Percentiles rank a stretch among this genome's conserved stretches.
Conservation (phyloP, 37 sponge, comb jelly and placozoan species). For the Geodia barretti region DNA sequence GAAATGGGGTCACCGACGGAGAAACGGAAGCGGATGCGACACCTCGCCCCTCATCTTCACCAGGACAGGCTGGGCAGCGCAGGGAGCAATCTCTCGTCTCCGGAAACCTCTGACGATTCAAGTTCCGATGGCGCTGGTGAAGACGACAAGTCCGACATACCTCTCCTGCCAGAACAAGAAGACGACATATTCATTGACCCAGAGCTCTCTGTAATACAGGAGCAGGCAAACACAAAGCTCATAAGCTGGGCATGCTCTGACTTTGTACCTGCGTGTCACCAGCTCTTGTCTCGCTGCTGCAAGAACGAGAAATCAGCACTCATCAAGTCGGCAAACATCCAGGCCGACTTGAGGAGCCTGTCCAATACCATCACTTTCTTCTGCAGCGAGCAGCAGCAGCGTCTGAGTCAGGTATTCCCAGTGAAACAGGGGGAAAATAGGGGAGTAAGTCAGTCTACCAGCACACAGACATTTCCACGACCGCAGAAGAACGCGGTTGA, state of each 20-base stretch:
- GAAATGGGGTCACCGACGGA: neutral
- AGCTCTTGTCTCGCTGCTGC: constrained; percentile 39
- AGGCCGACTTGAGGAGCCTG: constrained; percentile 40
- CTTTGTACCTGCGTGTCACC: constrained; percentile 49
- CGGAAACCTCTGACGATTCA: constrained; percentile 2
- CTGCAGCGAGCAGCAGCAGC: constrained; percentile 59
- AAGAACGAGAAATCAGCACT: neutral
- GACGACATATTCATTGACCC: constrained; percentile 21
- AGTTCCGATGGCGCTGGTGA: constrained; percentile 1
- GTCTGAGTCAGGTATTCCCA: constrained; percentile 2
- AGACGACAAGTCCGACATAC: neutral
- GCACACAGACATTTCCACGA: neutral
- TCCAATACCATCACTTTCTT: constrained; percentile 49
- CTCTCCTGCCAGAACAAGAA: neutral
- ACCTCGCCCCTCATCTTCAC: too few relatives aligned
- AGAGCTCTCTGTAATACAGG: neutral
- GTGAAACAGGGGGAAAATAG: neutral
- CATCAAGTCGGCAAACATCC: constrained; percentile 4
- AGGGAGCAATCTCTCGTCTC: neutral
- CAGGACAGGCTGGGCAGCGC: neutral
- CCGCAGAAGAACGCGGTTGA: neutral
- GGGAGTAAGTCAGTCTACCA: constrained; percentile 9
- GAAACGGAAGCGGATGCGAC: neutral
- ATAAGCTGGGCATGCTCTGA: constrained; percentile 43
- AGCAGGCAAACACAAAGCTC: constrained; percentile 28